Percentiles rank a stretch among this genome's conserved stretches.
phyloP scores from a whole-genome alignment of 2,888 invertebrate species.

The Pollenia labialis region DNA sequence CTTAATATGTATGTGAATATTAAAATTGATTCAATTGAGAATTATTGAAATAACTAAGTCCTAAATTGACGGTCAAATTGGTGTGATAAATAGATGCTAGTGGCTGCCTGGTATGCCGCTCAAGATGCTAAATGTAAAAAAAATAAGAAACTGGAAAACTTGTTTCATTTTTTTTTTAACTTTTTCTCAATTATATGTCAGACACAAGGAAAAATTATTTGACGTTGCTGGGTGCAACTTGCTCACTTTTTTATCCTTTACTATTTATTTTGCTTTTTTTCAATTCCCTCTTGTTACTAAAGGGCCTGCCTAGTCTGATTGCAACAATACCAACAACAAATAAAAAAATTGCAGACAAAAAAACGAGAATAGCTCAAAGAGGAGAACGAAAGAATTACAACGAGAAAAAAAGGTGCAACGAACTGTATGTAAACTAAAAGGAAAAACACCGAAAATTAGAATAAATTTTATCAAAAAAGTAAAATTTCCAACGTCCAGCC shows the following conservation, averaged over 20 bases:
- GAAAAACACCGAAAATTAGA: slow-evolving; percentile 50
- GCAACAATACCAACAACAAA: slow-evolving; percentile 58
- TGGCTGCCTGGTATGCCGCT: slow-evolving; percentile 16
- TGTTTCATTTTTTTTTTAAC: slow-evolving; percentile 48
- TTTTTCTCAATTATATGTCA: slow-evolving; percentile 46
- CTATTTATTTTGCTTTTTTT: slow-evolving; percentile 63
- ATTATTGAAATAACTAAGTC: slow-evolving; percentile 46
- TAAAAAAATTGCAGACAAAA: slow-evolving; percentile 63
- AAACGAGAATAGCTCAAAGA: slow-evolving; percentile 34
- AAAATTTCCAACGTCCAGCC: slow-evolving; percentile 13
- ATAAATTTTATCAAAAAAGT: slow-evolving; percentile 15
- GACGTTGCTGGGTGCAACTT: slow-evolving; percentile 73
- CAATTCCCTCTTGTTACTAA: slow-evolving; percentile 68
- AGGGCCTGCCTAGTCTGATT: slow-evolving; percentile 69
- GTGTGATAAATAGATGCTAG: background rate
- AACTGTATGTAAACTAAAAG: slow-evolving; percentile 68
- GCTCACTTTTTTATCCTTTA: slow-evolving; percentile 57
- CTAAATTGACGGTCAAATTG: slow-evolving; percentile 21
- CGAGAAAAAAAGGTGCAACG: slow-evolving; percentile 71
- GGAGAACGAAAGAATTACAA: slow-evolving; percentile 49
- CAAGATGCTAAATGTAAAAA: slow-evolving; percentile 29
- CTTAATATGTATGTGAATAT: slow-evolving; percentile 4
- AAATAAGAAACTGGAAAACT: slow-evolving; percentile 58
- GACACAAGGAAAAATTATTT: slow-evolving; percentile 55
- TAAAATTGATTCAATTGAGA: slow-evolving; percentile 51